Conservation (phyloP, 2,888 invertebrate genomes). For the Bombylius discolor region DNA sequence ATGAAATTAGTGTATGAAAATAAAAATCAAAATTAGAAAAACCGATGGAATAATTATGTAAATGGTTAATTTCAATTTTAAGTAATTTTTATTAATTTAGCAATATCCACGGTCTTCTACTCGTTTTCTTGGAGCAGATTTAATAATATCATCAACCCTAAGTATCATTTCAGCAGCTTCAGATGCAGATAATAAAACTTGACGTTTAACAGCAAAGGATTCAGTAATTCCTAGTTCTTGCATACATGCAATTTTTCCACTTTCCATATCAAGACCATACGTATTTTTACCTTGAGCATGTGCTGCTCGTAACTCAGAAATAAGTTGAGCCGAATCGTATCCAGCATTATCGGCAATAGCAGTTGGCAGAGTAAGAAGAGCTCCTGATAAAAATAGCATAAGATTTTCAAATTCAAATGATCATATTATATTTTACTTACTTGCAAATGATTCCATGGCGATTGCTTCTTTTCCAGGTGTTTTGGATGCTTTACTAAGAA, state of each 20-base stretch:
- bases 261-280: conserved; percentile 66
- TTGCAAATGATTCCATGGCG: conserved; percentile 91
- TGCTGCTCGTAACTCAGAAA: conserved; percentile 81
- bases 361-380: conserved; percentile 80
- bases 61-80: background rate
- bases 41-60: background rate
- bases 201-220: conserved; percentile 92
- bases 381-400: conserved; percentile 36
- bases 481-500: conserved; percentile 64
- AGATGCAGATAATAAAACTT: conserved; percentile 84
- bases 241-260: conserved; percentile 82
- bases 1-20: background rate
- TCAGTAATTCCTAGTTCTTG: conserved; percentile 84
- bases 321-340: conserved; percentile 89
- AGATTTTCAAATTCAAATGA: background rate
- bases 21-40: background rate
- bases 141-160: conserved; percentile 94
- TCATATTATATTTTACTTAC: conserved; percentile 23
- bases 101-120: conserved; percentile 64
- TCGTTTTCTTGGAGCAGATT: conserved; percentile 77
- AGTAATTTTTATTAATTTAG: conserved; percentile 15
- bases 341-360: conserved; percentile 98
- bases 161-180: conserved; percentile 99
- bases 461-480: conserved; percentile 95
- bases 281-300: conserved; percentile 73